Evolutionary conservation across 2,113 vertebrate genomes (phyloP), one percentile per base, ranked within the genome.

Genomic region (Osmerus mordax): DNA sequence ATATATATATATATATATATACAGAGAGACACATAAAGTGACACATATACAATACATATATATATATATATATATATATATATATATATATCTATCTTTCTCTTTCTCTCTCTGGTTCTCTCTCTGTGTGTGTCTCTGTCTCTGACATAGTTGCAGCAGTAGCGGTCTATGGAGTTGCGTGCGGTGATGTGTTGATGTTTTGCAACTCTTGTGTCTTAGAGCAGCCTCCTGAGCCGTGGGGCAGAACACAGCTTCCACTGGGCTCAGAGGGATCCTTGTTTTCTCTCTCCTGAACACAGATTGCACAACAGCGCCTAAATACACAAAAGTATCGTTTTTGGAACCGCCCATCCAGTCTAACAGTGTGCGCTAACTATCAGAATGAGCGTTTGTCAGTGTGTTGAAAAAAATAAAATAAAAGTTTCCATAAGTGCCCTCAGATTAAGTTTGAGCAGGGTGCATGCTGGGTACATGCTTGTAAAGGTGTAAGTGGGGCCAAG

Each of bases 291-390:
- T 28, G 64, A 69, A 71, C 72, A 74, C 69, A 84, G 60, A 73
- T 87, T 87, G 76, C 82, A 80, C 82, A 87, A 83, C 81, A 11
- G 29, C 72, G 69, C 63, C 58, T 80, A 71, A 65, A 59, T 63
- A 78, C 65, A 72, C 78, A 78, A n/a, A 66, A 61, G 36, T 70
- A 66, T 71, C 32, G 79, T 65, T 74, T 67, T 53, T 71, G 56
- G 51, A 77, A 65, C 36, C 47, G 54, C 36, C 60, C 53, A 29
- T 55, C 59, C 47, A 11, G 21, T 60, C 41, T 23, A 19, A 41
- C n/a, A 47, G n/a, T 41, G n/a, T 16, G 55, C 41, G 25, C 51
- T 75, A 28, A 81, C 21, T 18, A 69, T n/a, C 59, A 2, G 47
- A 54, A 53, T 53, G 12, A 52, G 41, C 15, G 18, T 62, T 52